phyloP scores from a whole-genome alignment of 2,888 invertebrate species.

The Axea sp. region DNA sequence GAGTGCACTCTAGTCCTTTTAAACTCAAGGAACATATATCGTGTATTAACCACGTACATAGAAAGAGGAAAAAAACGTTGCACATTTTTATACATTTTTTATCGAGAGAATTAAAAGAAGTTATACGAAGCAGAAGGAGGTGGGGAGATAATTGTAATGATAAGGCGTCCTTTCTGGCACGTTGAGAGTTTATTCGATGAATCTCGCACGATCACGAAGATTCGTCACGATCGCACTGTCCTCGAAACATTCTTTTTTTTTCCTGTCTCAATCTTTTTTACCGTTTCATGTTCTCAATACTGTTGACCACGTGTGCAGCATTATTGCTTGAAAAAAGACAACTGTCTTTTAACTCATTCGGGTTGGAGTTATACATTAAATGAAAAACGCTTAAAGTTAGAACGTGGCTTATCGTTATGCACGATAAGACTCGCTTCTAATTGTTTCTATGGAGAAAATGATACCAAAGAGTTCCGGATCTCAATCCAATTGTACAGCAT shows the following conservation, averaged over 20 bases:
- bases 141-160: constrained; percentile 61
- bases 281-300: constrained; percentile 61
- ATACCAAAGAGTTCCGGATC: constrained; percentile 77
- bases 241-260: constrained; percentile 55
- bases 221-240: constrained; percentile 61
- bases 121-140: constrained; percentile 42
- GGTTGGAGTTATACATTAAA: constrained; percentile 53
- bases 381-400: constrained; percentile 61
- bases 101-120: constrained; percentile 54
- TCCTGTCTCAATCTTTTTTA: constrained; percentile 51
- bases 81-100: constrained; percentile 64
- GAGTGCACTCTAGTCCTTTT: constrained; percentile 65
- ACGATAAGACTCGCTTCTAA: constrained; percentile 60
- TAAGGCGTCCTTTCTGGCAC: constrained; percentile 62
- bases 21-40: constrained; percentile 63
- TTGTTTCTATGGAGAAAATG: constrained; percentile 69
- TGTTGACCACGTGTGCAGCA: constrained; percentile 59
- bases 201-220: constrained; percentile 58
- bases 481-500: constrained; percentile 67
- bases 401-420: constrained; percentile 63
- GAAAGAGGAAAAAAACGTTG: constrained; percentile 58
- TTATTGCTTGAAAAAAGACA: constrained; percentile 57
- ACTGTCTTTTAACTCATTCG: constrained; percentile 50
- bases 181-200: constrained; percentile 61
- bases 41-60: constrained; percentile 61